These are phyloP conservation scores for Trichonephila clavata DNA, from an alignment of 1,140 invertebrate species.

Conservation along the genomic window DNA sequence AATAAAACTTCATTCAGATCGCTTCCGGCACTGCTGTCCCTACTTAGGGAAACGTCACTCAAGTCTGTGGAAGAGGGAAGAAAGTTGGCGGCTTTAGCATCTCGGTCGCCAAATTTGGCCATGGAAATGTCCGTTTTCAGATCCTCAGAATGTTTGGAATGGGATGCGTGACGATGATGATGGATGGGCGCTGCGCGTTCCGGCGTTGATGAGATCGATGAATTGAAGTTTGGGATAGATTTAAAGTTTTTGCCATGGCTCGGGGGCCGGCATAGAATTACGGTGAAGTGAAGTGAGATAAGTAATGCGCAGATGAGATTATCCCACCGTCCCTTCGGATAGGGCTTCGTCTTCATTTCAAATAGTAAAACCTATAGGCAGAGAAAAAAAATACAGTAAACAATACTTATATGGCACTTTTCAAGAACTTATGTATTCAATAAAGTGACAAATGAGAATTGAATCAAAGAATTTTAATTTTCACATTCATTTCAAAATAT, in stretches of 20 bases:
- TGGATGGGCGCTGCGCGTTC: not conserved
- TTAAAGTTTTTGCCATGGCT: not conserved
- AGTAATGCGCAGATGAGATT: not conserved
- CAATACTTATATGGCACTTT: not conserved
- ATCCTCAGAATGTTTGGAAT: not conserved
- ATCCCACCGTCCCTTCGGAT: slow-evolving; percentile 6
- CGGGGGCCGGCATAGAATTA: slow-evolving; percentile 29
- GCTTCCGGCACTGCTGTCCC: slow-evolving; percentile 13
- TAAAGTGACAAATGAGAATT: no score
- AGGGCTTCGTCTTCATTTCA: slow-evolving; percentile 58
- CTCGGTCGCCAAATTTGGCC: slow-evolving; percentile 20
- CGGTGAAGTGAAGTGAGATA: slow-evolving; percentile 17
- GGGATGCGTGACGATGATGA: not conserved
- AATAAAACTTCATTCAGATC: not conserved
- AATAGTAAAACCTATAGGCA: slow-evolving; percentile 4
- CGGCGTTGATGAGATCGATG: not conserved
- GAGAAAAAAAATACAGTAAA: slow-evolving; percentile 4
- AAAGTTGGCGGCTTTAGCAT: slow-evolving; percentile 21
- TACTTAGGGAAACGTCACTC: slow-evolving; percentile 24
- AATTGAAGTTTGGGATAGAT: not conserved
- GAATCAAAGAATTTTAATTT: no score
- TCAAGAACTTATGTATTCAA: no score
- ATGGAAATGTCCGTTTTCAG: not conserved
- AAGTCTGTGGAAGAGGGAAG: not conserved
- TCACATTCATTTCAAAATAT: no score